Conservation (phyloP, 2,113 vertebrate species). For the Bufo bufo region DNA sequence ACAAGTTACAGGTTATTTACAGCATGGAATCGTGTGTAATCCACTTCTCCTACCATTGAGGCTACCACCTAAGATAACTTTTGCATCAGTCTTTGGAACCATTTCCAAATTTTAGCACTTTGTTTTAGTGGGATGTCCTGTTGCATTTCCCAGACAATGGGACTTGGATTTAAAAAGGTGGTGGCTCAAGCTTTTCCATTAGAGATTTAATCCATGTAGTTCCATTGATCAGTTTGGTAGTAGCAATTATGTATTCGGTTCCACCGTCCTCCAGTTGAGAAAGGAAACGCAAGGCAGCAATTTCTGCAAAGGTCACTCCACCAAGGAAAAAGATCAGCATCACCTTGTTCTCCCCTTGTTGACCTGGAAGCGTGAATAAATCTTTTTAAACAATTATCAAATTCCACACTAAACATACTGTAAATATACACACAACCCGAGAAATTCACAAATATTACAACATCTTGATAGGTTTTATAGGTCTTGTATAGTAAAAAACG, state of each 20-base stretch:
- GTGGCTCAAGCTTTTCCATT: conserved; percentile 88
- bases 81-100: not conserved
- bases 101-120: not conserved
- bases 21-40: not conserved
- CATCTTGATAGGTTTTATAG: not conserved
- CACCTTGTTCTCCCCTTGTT: conserved; percentile 93
- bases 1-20: not conserved
- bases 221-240: conserved; percentile 94
- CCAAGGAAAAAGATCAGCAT: conserved; percentile 96
- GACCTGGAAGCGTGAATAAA: conserved; percentile 73
- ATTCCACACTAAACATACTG: too few species aligned
- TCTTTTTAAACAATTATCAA: not conserved
- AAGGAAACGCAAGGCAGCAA: conserved; percentile 92
- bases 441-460: too few species aligned
- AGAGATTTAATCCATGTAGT: conserved; percentile 92
- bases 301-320: conserved; percentile 92
- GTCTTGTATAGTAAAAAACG: too few species aligned
- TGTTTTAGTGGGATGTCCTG: not conserved
- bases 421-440: too few species aligned
- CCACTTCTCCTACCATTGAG: not conserved
- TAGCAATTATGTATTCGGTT: conserved; percentile 94
- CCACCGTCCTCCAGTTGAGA: conserved; percentile 97
- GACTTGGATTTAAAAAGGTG: conserved; percentile 68
- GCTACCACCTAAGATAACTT: not conserved
- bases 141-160: not conserved